Percentiles rank a stretch among this genome's conserved stretches.
Evolutionary conservation across 1,140 invertebrate species (phyloP).

Genomic region (Globodera rostochiensis): DNA sequence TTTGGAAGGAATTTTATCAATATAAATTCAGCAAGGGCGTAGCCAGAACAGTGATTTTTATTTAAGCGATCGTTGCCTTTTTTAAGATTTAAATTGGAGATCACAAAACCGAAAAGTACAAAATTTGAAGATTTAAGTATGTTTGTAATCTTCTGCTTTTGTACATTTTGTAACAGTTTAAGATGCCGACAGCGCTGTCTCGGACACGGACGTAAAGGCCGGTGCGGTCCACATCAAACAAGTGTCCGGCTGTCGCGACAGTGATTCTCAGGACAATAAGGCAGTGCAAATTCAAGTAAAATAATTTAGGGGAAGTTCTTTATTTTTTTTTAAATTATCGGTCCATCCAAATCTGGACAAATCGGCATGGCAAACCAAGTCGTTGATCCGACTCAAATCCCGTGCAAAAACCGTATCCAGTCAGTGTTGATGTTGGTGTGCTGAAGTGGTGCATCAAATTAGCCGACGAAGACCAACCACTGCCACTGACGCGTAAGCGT

Average conservation of each 20-base stretch:
- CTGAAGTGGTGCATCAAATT: constrained; percentile 84
- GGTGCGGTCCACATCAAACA: constrained; percentile 65
- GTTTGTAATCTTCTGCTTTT: too few relatives aligned
- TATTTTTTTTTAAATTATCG: constrained; percentile 56
- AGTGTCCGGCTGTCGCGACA: constrained; percentile 15
- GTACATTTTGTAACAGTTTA: not conserved
- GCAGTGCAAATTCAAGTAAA: constrained; percentile 11
- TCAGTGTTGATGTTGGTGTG: constrained; percentile 93
- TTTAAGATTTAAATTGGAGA: not conserved
- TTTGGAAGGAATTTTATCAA: too few relatives aligned
- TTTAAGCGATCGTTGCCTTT: too few relatives aligned
- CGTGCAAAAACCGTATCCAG: constrained; percentile 83
- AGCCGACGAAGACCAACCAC: constrained; percentile 53
- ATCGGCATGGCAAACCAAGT: constrained; percentile 80
- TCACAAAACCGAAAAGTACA: not conserved
- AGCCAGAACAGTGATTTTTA: too few relatives aligned
- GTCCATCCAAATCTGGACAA: constrained; percentile 95
- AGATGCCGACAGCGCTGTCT: not conserved
- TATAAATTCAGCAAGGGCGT: too few relatives aligned
- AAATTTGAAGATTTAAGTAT: too few relatives aligned
- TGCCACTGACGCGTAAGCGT: constrained; percentile 57
- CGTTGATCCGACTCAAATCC: constrained; percentile 82
- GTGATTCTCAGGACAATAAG: constrained; percentile 1
- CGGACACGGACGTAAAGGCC: constrained; percentile 18
- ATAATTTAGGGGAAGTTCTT: constrained; percentile 12